Base-by-base conservation (phyloP, 2,797 vertebrate genomes). In the Phyllotis vaccarum region DNA sequence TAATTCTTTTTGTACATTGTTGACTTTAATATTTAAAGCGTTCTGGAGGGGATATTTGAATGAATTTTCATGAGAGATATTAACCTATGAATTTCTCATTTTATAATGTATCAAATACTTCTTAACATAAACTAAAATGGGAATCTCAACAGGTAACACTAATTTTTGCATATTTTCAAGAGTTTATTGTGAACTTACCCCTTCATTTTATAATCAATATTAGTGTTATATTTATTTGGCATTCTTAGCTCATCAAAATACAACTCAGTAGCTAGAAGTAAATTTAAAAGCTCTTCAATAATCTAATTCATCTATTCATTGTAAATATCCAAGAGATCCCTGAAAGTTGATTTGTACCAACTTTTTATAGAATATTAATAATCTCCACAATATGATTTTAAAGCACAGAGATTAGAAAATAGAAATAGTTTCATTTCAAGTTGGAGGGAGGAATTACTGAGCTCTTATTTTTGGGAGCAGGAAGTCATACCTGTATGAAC, bases 71-170 rank as follows among this genome's bases (percentile, higher is more conserved):
- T 75, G 9, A 62, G 3, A 40, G 7, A 74, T 92, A 87, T 40
- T 90, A 60, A 27, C 76, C 40, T 79, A 17, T 66, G 17, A 34
- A 68, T 82, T 89, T 93, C 4, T n/a, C 56, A 80, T 86, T 10
- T 86, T 64, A 85, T 49, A 75, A 43, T 31, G 9, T 62, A 70
- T 90, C 72, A 70, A 70, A 52, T 81, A 58, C 6, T 85, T 95
- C 17, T 37, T 52, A 88, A 75, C 68, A 76, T 90, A 81, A 76
- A 86, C 75, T 43, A 95, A 54, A 34, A 80, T 90, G 29, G 22
- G 54, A 91, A 91, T 83, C 17, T 37, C 14, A 92, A 34, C 37
- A 19, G 16, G 21, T 1, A 88, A 94, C 75, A 76, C 22, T 46
- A 92, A 88, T 13, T 80, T 82, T 92, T 17, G 12, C 5, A 12